These are phyloP conservation scores for Eulemur mongoz DNA, from an alignment of 2,797 vertebrate species.

Conservation along the genomic window DNA sequence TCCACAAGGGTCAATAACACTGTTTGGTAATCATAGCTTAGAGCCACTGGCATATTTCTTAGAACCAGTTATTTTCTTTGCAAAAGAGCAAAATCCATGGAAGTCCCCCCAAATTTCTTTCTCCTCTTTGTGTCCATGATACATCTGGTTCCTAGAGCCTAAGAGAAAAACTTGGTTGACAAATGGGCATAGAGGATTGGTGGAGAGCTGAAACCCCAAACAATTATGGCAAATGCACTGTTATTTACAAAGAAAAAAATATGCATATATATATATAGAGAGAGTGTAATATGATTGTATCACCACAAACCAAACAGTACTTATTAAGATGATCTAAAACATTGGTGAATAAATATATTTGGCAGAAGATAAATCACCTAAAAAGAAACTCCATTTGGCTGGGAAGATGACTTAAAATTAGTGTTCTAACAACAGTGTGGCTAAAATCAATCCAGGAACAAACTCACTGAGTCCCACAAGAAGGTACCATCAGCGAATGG, in stretches of 20 bases:
- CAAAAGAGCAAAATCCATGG: not conserved
- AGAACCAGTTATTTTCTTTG: not conserved
- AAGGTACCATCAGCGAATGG: not conserved
- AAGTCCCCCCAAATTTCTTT: not conserved
- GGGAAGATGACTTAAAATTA: constrained; percentile 76
- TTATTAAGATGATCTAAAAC: constrained; percentile 57
- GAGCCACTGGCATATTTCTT: not conserved
- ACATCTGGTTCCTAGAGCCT: not conserved
- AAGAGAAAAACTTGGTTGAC: not conserved
- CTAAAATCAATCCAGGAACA: constrained; percentile 62
- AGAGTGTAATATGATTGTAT: not conserved
- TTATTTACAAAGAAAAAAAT: not conserved
- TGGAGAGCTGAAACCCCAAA: not conserved
- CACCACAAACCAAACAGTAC: constrained; percentile 44
- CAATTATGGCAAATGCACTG: not conserved
- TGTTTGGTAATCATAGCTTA: not conserved
- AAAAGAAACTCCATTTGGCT: constrained; percentile 75
- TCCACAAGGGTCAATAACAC: not conserved
- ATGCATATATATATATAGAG: not conserved
- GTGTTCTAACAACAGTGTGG: constrained; percentile 79
- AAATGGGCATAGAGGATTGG: not conserved
- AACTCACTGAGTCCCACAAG: constrained; percentile 77
- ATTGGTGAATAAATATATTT: constrained; percentile 77
- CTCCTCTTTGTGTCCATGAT: not conserved
- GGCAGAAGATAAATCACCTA: constrained; percentile 79